These are phyloP conservation scores for Xenotilapia caudafasciata DNA, from an alignment of 2,113 vertebrate genomes.

Conservation along the genomic window DNA sequence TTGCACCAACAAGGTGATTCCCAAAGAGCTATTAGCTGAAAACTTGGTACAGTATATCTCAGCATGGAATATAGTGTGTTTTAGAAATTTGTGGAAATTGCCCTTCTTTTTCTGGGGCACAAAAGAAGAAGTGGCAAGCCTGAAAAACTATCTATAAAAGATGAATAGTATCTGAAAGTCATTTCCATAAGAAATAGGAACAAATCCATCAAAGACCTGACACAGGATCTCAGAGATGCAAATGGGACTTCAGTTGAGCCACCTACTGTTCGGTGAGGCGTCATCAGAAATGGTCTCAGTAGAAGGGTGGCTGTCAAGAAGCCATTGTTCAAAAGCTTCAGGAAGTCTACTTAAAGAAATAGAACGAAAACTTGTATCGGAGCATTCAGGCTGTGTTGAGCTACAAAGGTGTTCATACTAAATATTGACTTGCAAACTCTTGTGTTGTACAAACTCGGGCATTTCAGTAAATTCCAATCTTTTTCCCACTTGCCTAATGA, in stretches of 20 bases:
- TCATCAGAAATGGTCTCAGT: background rate
- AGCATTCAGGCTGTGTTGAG: background rate
- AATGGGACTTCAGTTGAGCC: background rate
- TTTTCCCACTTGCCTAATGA: background rate
- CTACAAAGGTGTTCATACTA: background rate
- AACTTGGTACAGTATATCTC: background rate
- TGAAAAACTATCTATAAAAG: background rate
- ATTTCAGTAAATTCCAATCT: background rate
- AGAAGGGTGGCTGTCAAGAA: background rate
- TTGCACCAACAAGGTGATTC: background rate
- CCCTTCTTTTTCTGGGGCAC: background rate
- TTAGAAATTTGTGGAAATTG: background rate
- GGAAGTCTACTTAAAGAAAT: background rate
- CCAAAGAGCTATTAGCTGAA: background rate
- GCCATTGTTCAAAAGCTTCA: background rate
- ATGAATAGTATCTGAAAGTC: background rate
- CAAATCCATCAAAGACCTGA: background rate
- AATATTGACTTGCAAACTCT: background rate
- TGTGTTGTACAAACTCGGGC: accelerated
- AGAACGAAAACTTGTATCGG: accelerated
- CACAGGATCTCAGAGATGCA: background rate
- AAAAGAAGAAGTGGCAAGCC: background rate
- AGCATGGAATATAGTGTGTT: background rate
- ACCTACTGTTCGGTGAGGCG: background rate
- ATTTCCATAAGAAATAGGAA: background rate